Evolutionary conservation across 1,140 invertebrate species (phyloP).

Genomic region (Drosophila busckii): DNA sequence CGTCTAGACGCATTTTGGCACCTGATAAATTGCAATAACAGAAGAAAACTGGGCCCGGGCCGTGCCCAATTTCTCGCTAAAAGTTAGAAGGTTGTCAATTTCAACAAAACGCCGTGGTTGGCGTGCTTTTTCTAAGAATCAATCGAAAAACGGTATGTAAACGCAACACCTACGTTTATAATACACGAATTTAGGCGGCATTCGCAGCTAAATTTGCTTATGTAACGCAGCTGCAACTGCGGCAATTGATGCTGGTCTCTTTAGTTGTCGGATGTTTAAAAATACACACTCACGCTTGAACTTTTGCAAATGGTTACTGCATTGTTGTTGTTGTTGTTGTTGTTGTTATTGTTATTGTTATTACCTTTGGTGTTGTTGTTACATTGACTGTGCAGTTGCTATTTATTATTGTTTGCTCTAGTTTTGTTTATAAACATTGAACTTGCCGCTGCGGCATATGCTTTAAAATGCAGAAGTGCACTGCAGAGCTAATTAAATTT

Average conservation of each 20-base stretch:
- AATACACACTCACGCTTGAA: neutral
- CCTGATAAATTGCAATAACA: neutral
- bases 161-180: neutral
- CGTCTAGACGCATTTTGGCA: too few species aligned
- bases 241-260: too few species aligned
- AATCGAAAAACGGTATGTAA: constrained; percentile 26
- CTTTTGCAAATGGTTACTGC: neutral
- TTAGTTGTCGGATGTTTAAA: constrained; percentile 6
- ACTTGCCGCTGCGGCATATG: neutral
- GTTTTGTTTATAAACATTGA: constrained; percentile 37
- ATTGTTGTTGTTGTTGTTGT: neutral
- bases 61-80: neutral
- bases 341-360: constrained; percentile 2
- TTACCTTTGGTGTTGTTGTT: constrained; percentile 2
- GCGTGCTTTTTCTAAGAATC: constrained; percentile 11
- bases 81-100: neutral
- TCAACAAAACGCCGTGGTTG: constrained; percentile 8
- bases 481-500: neutral
- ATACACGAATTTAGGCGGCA: constrained; percentile 1
- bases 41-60: neutral
- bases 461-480: too few species aligned
- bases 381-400: neutral
- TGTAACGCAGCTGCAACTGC: constrained; percentile 12
- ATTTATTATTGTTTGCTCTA: constrained; percentile 11
- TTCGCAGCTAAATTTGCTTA: constrained; percentile 11